Evolutionary conservation across 1,140 invertebrate species (phyloP).

Genomic region (Bombus breviceps): DNA sequence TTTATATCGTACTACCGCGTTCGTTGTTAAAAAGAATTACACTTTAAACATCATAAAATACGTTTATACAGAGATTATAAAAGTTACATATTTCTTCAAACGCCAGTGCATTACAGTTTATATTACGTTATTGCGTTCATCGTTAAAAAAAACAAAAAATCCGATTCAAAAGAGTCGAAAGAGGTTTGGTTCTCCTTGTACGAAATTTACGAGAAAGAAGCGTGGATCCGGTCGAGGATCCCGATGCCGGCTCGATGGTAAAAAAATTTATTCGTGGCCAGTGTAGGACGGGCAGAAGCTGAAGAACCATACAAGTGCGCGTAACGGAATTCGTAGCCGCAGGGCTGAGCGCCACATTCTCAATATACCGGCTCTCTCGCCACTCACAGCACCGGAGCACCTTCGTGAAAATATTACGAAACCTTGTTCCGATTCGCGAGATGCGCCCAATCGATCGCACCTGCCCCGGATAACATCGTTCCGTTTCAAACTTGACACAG

Average conservation of each 20-base stretch:
- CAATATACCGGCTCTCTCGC: constrained; percentile 58
- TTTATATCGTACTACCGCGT: too few species aligned
- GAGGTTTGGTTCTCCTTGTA: too few species aligned
- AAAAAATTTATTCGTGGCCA: constrained; percentile 55
- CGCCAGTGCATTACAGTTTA: too few species aligned
- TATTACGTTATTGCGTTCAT: neutral
- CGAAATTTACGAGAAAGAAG: neutral
- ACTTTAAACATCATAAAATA: too few species aligned
- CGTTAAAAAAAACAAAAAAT: neutral
- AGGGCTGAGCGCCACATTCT: constrained; percentile 71
- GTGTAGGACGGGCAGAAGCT: constrained; percentile 32
- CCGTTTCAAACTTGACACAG: constrained; percentile 36
- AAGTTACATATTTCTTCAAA: too few species aligned
- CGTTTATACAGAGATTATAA: too few species aligned
- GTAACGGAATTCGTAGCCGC: constrained; percentile 78
- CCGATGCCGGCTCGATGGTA: constrained; percentile 18
- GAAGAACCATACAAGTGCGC: constrained; percentile 71
- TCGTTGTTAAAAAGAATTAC: too few species aligned
- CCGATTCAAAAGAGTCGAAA: neutral
- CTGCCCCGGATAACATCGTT: neutral
- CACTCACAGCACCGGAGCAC: constrained; percentile 1
- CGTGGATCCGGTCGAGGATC: constrained; percentile 27
- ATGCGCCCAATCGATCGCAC: constrained; percentile 32
- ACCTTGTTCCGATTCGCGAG: constrained; percentile 39
- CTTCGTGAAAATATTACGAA: constrained; percentile 60